Evolutionary conservation across 1,140 invertebrate genomes (phyloP), one percentile per base, ranked within the genome.

Genomic region (Drosophila neocordata): DNA sequence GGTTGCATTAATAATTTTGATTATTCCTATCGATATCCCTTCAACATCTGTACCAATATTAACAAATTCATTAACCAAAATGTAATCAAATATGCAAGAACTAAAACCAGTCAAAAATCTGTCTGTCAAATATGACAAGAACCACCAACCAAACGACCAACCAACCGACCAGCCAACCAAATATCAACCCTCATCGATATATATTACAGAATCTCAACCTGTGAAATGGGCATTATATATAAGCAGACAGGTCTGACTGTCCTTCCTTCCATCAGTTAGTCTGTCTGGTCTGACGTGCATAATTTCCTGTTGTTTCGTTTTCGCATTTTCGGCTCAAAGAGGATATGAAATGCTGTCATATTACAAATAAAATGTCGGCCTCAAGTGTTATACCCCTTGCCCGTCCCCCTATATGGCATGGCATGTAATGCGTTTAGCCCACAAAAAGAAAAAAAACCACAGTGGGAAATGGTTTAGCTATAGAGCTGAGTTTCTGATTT

Each of bases 271-370:
- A 4, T 20, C 15, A 18, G 41, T 18, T 12, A 9, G 15, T 44
- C 13, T 9, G 15, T 18, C 15, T 11, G 41, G 41, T 20, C 41
- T 81, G 78, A 81, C 78, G 78, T 81, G 78, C 78, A 81, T 81
- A 81, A 81, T 81, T 81, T 81, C 78, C 78, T 81, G 78, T 79
- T 79, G 74, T 79, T 81, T 65, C 61, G 67, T 79, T 80, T 76
- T 80, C 77, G 41, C 61, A 66, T 79, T 80, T 76, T 80, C 77
- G 41, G 34, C 34, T 35, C 34, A 65, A 81, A 81, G 69, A 81
- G 78, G 78, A 81, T 81, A 81, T 81, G 78, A 81, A 76, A 78
- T 81, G 68, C 78, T 81, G 78, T 81, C 78, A 81, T 81, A 81
- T 81, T 81, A 81, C 78, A 81, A 81, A 81, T 81, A 81, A 81